A percentile compares a stretch with the other conserved stretches of the same genome.
These are phyloP conservation scores for Probaryconus sp. DNA, from an alignment of 1,140 invertebrate genomes.

Conservation along the genomic window DNA sequence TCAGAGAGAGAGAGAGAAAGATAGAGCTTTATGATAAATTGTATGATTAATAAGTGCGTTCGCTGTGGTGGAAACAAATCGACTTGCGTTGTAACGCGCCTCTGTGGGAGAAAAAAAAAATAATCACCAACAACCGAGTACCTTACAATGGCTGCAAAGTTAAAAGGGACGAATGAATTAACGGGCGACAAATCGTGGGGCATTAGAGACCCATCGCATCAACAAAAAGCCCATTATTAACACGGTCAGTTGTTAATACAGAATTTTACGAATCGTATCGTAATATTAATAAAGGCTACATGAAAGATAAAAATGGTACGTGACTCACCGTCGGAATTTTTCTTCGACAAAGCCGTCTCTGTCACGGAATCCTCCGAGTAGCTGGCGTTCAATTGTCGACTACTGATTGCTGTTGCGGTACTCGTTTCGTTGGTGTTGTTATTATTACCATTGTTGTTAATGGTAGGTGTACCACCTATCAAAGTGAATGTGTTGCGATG, in stretches of 20 bases:
- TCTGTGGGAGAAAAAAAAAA: neutral
- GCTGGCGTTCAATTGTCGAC: conserved; percentile 82
- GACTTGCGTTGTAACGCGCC: too few species aligned
- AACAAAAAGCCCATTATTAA: conserved; percentile 27
- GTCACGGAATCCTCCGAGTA: conserved; percentile 88
- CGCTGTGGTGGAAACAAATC: neutral
- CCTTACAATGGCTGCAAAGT: conserved; percentile 9
- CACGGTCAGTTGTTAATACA: too few species aligned
- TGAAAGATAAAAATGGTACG: conserved; percentile 28
- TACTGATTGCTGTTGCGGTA: conserved; percentile 68
- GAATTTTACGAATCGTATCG: too few species aligned
- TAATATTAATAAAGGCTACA: conserved; percentile 30
- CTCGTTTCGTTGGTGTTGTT: conserved; percentile 68
- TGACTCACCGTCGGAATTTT: conserved; percentile 89
- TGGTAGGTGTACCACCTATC: conserved; percentile 63
- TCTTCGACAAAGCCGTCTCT: conserved; percentile 87
- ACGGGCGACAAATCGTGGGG: neutral
- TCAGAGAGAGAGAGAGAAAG: neutral
- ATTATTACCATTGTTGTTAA: conserved; percentile 65
- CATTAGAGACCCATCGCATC: conserved; percentile 1
- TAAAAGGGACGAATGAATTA: neutral
- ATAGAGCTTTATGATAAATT: neutral
- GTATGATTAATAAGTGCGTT: conserved; percentile 4
- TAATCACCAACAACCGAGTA: too few species aligned
- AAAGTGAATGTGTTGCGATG: conserved; percentile 39